Conservation (phyloP, 2,797 vertebrate genomes). For the Hydrophis major region DNA sequence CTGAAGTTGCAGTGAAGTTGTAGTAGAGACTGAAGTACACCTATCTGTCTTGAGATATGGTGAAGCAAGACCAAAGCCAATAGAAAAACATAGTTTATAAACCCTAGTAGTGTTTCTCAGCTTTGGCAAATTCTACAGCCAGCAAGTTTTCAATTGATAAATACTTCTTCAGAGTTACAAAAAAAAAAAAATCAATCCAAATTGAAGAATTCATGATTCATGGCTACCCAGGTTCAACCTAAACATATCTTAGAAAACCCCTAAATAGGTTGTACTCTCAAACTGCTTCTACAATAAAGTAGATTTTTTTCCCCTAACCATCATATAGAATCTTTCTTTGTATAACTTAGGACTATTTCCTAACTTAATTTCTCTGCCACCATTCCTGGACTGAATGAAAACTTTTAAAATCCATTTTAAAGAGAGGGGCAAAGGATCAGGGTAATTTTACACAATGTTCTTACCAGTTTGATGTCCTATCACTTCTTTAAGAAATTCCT, state of each 20-base stretch:
- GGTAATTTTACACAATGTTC: neutral
- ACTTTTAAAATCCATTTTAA: neutral
- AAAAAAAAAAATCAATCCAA: neutral
- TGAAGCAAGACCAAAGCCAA: neutral
- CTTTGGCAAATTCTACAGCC: neutral
- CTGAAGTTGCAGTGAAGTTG: neutral
- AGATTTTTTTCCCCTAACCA: neutral
- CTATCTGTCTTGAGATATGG: neutral
- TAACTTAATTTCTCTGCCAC: neutral
- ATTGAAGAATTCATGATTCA: neutral
- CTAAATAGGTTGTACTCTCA: neutral
- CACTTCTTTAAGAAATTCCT: constrained; percentile 60
- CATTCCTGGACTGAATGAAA: neutral
- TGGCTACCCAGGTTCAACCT: neutral
- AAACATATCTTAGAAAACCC: neutral
- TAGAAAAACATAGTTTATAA: neutral
- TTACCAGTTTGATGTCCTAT: constrained; percentile 34
- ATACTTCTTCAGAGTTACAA: neutral
- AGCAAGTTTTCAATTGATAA: neutral
- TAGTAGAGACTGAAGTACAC: neutral
- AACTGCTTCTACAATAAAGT: neutral
- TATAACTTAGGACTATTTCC: neutral
- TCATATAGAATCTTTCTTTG: neutral
- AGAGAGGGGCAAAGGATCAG: neutral
- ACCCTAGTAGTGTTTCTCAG: neutral